Conservation (phyloP, 2,797 vertebrate genomes). For the Forpus xanthops region DNA sequence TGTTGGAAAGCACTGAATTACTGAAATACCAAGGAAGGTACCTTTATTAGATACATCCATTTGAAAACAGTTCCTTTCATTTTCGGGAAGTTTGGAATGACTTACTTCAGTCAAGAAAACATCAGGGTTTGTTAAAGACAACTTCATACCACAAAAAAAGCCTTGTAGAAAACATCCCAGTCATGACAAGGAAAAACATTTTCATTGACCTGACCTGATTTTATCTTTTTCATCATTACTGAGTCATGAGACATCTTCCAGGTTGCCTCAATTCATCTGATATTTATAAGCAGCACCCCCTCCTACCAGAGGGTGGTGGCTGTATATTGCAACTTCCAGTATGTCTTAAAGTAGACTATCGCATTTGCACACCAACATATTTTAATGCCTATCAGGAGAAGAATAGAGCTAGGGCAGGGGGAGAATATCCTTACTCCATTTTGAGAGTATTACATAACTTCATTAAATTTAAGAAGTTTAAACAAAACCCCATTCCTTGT, state of each 20-base stretch:
- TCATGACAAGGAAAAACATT: neutral
- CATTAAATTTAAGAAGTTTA: neutral
- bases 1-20: neutral
- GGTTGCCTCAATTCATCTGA: neutral
- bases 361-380: neutral
- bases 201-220: neutral
- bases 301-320: neutral
- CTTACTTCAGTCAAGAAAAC: neutral
- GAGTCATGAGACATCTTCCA: neutral
- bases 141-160: neutral
- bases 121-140: neutral
- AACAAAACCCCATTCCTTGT: neutral
- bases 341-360: neutral
- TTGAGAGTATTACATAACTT: neutral
- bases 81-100: neutral
- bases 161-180: neutral
- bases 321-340: neutral
- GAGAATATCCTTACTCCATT: neutral
- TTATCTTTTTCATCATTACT: neutral
- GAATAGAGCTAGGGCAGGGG: neutral
- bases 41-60: neutral
- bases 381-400: neutral
- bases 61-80: neutral
- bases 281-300: neutral
- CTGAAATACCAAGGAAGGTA: neutral